Conservation (phyloP, 2,797 vertebrate species). For the Propithecus deckenii region DNA sequence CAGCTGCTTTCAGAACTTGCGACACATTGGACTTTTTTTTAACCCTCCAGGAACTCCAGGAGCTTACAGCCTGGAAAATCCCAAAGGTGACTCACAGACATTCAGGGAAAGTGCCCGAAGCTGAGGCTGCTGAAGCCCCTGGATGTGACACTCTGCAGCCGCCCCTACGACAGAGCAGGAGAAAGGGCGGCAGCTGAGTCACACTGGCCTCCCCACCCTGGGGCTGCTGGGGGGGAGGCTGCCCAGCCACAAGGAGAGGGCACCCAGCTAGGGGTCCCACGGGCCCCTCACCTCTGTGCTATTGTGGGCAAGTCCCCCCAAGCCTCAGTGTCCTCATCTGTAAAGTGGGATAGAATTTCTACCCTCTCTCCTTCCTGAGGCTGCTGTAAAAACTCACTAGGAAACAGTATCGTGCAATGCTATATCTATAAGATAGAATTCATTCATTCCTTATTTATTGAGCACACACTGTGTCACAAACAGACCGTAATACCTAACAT, state of each 20-base stretch:
- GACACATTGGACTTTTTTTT: constrained; percentile 46
- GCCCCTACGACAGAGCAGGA: background rate
- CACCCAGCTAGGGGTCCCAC: background rate
- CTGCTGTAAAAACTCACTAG: background rate
- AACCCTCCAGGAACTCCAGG: constrained; percentile 37
- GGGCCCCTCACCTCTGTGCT: background rate
- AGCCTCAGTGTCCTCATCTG: background rate
- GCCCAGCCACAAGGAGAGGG: too few relatives aligned
- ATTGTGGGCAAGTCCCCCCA: background rate
- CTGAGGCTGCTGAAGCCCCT: background rate
- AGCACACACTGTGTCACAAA: background rate
- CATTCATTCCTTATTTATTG: background rate
- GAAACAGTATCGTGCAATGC: background rate
- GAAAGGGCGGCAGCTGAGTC: background rate
- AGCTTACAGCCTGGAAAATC: constrained; percentile 66
- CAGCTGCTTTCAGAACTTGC: constrained; percentile 52
- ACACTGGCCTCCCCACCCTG: background rate
- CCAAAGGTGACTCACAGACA: constrained; percentile 74
- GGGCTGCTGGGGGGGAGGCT: background rate
- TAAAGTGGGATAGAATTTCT: background rate
- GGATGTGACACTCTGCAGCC: background rate
- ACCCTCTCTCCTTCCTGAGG: background rate
- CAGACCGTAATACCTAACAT: background rate
- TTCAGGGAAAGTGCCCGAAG: constrained; percentile 58
- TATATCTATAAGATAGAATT: background rate